Conservation (phyloP, 2,888 invertebrate species). For the Ectemnius lituratus region DNA sequence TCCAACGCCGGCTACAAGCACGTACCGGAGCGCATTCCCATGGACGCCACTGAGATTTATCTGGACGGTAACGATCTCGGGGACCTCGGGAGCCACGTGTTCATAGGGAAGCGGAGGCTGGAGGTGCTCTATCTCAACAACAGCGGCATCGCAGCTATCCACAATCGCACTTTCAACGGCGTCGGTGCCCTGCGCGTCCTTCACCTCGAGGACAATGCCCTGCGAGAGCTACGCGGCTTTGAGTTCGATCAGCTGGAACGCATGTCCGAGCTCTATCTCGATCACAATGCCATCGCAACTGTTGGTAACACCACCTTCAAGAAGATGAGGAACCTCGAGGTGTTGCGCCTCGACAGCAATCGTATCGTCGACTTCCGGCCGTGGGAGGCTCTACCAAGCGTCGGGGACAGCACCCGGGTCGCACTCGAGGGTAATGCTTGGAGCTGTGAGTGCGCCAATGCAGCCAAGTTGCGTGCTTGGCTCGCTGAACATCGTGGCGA, state of each 20-base stretch:
- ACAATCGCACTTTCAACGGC: conserved; percentile 91
- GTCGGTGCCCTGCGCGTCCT: conserved; percentile 86
- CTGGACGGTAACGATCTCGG: conserved; percentile 90
- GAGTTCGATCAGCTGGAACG: conserved; percentile 88
- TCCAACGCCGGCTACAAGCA: conserved; percentile 86
- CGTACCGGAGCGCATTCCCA: conserved; percentile 89
- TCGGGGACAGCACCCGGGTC: conserved; percentile 82
- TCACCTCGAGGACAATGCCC: conserved; percentile 87
- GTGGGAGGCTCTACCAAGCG: conserved; percentile 82
- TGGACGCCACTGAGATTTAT: conserved; percentile 93
- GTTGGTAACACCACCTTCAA: conserved; percentile 89
- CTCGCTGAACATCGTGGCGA: conserved; percentile 84
- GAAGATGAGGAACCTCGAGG: conserved; percentile 85
- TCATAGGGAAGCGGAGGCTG: conserved; percentile 91
- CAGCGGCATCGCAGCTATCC: conserved; percentile 87
- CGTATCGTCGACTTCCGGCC: conserved; percentile 88
- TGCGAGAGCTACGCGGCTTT: conserved; percentile 85
- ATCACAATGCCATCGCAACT: conserved; percentile 86
- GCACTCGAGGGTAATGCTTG: conserved; percentile 89
- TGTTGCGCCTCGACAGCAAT: conserved; percentile 88
- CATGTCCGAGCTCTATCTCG: conserved; percentile 87
- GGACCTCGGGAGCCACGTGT: conserved; percentile 89
- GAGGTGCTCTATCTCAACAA: conserved; percentile 88
- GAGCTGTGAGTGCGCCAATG: conserved; percentile 89
- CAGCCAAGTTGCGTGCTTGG: conserved; percentile 85